phyloP scores from a whole-genome alignment of 2,113 vertebrate genomes.

The Lycocorax pyrrhopterus region DNA sequence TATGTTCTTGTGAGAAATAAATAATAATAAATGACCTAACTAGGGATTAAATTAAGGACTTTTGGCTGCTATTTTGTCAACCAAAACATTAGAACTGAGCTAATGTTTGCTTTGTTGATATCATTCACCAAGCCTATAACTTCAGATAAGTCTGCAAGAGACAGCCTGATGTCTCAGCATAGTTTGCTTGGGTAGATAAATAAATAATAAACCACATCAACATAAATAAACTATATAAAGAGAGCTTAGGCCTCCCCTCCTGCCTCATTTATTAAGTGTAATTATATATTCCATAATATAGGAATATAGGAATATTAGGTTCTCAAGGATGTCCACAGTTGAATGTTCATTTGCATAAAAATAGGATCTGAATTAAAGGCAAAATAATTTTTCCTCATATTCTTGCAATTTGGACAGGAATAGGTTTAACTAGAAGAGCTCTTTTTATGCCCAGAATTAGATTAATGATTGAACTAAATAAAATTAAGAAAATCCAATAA shows the following conservation, averaged over 20 bases:
- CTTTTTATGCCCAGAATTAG: not conserved
- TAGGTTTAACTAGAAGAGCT: not conserved
- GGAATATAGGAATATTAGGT: not conserved
- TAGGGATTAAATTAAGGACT: not conserved
- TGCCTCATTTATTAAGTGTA: not conserved
- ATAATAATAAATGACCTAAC: conserved; percentile 10
- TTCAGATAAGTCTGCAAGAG: not conserved
- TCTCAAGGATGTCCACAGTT: not conserved
- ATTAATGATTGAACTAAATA: not conserved
- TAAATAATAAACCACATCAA: not conserved
- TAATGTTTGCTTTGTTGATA: not conserved
- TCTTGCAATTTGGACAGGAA: not conserved
- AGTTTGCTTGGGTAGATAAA: not conserved
- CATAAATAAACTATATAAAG: not conserved
- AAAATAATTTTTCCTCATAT: not conserved
- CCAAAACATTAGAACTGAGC: not conserved
- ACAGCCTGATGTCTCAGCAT: not conserved
- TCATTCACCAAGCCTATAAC: not conserved
- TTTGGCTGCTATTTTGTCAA: not conserved
- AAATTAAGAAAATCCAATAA: not conserved
- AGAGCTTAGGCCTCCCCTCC: not conserved
- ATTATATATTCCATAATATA: not conserved
- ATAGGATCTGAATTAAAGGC: not conserved
- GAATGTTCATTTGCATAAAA: not conserved
- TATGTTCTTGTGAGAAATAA: not conserved